These are phyloP conservation scores for Nemurella pictetii DNA, from an alignment of 2,888 invertebrate genomes.

Conservation along the genomic window DNA sequence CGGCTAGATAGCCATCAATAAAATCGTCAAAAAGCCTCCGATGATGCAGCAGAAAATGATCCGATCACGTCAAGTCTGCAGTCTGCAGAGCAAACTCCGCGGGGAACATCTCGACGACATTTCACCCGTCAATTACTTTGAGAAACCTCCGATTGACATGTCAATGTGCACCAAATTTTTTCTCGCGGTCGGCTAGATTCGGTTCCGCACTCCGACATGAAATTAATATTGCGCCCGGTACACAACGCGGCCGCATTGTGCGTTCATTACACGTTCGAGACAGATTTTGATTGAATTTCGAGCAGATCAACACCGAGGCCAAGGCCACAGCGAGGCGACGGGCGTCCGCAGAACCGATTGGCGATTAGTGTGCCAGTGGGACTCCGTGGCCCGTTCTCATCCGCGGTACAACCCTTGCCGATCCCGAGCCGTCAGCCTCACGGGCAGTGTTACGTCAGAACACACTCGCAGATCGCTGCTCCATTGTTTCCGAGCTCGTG, in stretches of 20 bases:
- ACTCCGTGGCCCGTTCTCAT: not conserved
- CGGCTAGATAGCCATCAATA: not conserved
- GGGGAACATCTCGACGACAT: not conserved
- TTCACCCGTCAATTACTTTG: not conserved
- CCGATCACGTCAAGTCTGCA: not conserved
- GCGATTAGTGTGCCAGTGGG: not conserved
- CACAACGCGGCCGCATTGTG: no score
- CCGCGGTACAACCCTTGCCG: not conserved
- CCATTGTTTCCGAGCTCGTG: constrained; percentile 34
- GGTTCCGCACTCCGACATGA: not conserved
- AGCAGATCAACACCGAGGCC: not conserved
- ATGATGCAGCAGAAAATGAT: constrained; percentile 8
- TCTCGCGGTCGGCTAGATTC: not conserved
- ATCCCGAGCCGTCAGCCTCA: no score
- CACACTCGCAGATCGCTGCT: not conserved
- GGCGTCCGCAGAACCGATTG: not conserved
- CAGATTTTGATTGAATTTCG: not conserved
- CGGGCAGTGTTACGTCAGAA: not conserved
- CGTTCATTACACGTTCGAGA: not conserved
- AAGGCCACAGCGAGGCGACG: not conserved
- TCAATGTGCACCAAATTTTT: not conserved
- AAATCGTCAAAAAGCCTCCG: not conserved
- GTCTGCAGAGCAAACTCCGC: not conserved
- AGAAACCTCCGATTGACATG: constrained; percentile 23
- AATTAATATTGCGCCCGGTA: no score